Percentiles rank a stretch among this genome's conserved stretches.
phyloP scores from a whole-genome alignment of 2,888 invertebrate genomes.

The Tenthredo notha region DNA sequence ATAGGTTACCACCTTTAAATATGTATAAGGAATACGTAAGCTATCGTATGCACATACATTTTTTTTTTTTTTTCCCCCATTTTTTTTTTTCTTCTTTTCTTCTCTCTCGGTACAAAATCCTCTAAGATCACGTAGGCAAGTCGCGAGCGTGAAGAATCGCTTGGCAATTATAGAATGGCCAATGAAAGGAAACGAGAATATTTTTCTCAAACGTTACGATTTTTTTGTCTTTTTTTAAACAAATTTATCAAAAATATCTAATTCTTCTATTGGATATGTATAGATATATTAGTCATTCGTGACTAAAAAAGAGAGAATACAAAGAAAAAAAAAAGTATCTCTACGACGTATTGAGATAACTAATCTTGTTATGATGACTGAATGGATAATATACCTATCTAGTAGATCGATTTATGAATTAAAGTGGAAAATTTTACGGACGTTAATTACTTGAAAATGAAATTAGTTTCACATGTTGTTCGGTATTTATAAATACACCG shows the following conservation, averaged over 20 bases:
- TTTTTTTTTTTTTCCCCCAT: not conserved
- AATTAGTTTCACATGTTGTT: not conserved
- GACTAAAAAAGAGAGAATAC: no score
- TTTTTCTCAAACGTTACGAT: not conserved
- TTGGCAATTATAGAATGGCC: not conserved
- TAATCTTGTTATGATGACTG: no score
- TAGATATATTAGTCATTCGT: no score
- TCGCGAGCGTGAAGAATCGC: constrained; percentile 1
- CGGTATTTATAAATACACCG: not conserved
- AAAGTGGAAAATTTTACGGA: not conserved
- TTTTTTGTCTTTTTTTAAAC: not conserved
- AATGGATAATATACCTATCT: no score
- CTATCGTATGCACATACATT: constrained; percentile 49
- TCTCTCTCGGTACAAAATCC: not conserved
- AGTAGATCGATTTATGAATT: not conserved
- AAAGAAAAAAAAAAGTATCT: no score
- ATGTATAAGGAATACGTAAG: constrained; percentile 61
- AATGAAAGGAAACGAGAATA: not conserved
- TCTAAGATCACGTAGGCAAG: constrained; percentile 18
- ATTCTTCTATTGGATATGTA: no score
- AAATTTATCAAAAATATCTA: no score
- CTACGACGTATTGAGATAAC: no score
- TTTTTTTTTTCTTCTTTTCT: not conserved
- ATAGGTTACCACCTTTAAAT: constrained; percentile 70
- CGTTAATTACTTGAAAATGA: not conserved